Base-by-base conservation (phyloP, 2,113 vertebrate species). In the Channa argus region DNA sequence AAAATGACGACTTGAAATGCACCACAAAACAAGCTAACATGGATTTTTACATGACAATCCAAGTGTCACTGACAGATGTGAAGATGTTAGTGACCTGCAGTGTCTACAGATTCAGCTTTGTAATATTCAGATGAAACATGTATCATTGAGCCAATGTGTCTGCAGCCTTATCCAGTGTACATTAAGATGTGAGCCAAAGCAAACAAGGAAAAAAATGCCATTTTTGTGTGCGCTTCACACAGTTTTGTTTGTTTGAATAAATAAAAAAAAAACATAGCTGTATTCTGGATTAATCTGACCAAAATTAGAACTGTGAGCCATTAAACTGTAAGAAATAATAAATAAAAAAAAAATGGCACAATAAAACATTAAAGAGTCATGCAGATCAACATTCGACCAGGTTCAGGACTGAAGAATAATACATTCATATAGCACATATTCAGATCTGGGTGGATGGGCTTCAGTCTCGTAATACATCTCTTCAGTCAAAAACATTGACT, bases 341-440 rank as follows among this genome's bases (percentile, higher is more conserved):
- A 73, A 62, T 56, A 54, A 74, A 60, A 41, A 4, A 41, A 59
- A 55, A 74, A 73, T 66, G 79, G 68, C 86, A 85, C 61, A 55
- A 9, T 81, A 70, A 71, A 51, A 77, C 71, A 76, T 89, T 77
- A 41, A 77, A 76, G 60, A 89, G 63, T 84, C 80, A 64, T 68
- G 65, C 77, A 86, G 76, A 61, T 74, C 77, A 72, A 86, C 64
- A 78, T 86, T 75, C 49, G 62, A 68, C 79, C 41, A 38, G 83
- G 68, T 80, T 81, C 60, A 87, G 63, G 79, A 82, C 41, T 8
- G 67, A 88, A 77, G 49, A 86, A 75, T 34, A 80, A 86, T 92
- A 92, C 91, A 93, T 93, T 92, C 92, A 91, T 80, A 80, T 82
- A 88, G 82, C 77, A 87, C 73, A 87, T 88, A 66, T 83, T 85